Evolutionary conservation across 1,140 invertebrate genomes (phyloP), one percentile per base, ranked within the genome.

Genomic region (Agrypnia vestita): DNA sequence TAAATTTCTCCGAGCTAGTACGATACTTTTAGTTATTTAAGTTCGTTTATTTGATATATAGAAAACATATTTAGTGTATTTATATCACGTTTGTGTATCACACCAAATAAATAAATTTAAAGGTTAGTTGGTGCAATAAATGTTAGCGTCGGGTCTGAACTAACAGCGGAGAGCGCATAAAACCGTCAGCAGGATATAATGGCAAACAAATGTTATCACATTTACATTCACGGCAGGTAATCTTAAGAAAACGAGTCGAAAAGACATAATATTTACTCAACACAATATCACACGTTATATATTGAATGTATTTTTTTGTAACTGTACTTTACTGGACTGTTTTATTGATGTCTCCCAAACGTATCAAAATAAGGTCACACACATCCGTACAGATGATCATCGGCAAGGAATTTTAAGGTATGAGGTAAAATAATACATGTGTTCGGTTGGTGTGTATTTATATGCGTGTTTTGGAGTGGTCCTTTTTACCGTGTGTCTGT

Each of bases 61-160:
- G 25, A 35, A 35, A 35, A 35, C 25, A 35, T 3, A 35, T 35
- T 35, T 35, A 35, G 67, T 51, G 17, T 71, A 19, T 74, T 74
- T 74, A 74, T 44, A 7, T 4, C 25, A 17, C 15, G 44, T 74
- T 74, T 74, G 56, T 74, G n/a, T 74, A 74, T 17, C 51, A 10
- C 71, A 35, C 53, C 9, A 56, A 74, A 74, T 74, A 74, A 74
- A 74, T 74, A 74, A 56, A 71, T 51, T 49, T 17, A 4, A 51
- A 74, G 71, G 49, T 55, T 74, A 43, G 71, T 74, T 74, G 53
- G 44, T 74, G 21, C 53, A 55, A 56, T 74, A 55, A 35, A 55
- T 12, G 71, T 56, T 74, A 74, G n/a, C 71, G 56, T 74, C 56
- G 56, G 71, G 71, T 59, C 71, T 53, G 17, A 74, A 46, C 53